Base-by-base conservation (phyloP, 2,797 vertebrate species). In the Champsocephalus gunnari region DNA sequence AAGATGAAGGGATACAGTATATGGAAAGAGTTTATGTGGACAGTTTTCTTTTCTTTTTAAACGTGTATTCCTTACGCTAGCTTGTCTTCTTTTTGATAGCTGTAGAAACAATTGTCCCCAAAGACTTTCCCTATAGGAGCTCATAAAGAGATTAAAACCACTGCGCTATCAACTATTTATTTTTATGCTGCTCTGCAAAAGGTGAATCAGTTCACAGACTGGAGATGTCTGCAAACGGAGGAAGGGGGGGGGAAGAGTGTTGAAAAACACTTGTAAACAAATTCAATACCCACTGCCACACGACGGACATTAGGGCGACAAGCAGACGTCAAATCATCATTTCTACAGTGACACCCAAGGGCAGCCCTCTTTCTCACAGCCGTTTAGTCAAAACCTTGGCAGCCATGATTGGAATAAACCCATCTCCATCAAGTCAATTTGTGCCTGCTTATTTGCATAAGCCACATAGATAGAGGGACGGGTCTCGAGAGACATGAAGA, bases 111-210 rank as follows among this genome's bases (percentile, higher is more conserved):
- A 94, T 95, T 94, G 9, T 93, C 84, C 90, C 81, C 57, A 59
- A 86, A 86, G 85, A 86, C 82, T 87, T 80, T 89, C 79, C 83
- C 89, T 87, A 85, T 86, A 88, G 89, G 87, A 91, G 85, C 90
- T 92, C 89, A 93, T 93, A 92, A 94, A 92, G 88, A 92, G 91
- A 95, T 95, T 94, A 93, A 38, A 92, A 85, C 89, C 60, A 51
- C 83, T 38, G 80, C 41, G 47, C 88, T 89, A 93, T 91, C 91
- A 92, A 90, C 89, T 77, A 80, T 72, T 90, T 90, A 72, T 92
- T 89, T 90, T 89, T 90, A 81, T 86, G 87, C 78, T 66, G 53
- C 62, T 80, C 67, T 71, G 75, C 76, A 83, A 86, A 86, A 87
- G 88, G 84, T 86, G 72, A 89, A 83, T 72, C 75, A 66, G 87